Percentiles rank a stretch among this genome's conserved stretches.
These are phyloP conservation scores for Leptopilina drosophilae DNA, from an alignment of 2,888 invertebrate genomes.

Conservation along the genomic window DNA sequence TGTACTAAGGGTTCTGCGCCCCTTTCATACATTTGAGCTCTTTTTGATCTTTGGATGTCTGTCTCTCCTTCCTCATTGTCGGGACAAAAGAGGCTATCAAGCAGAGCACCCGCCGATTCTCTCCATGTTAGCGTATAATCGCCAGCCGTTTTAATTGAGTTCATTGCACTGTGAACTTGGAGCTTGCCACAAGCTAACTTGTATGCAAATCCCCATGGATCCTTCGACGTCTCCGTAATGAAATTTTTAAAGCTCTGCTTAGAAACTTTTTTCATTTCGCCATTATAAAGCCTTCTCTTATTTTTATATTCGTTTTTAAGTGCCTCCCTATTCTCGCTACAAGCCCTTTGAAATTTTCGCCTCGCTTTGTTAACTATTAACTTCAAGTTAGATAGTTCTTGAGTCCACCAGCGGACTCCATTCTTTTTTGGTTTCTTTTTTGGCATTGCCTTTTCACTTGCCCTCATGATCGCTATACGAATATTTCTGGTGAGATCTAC, in stretches of 20 bases:
- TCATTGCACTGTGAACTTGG: not conserved
- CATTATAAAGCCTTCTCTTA: not conserved
- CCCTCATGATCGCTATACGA: conserved; percentile 43
- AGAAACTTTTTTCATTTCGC: not conserved
- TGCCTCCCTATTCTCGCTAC: too few relatives aligned
- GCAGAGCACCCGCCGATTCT: not conserved
- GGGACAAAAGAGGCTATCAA: too few relatives aligned
- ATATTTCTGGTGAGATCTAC: conserved; percentile 43
- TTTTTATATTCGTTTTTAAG: too few relatives aligned
- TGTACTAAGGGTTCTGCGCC: not conserved
- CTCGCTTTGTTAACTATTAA: conserved; percentile 13
- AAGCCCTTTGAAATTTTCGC: conserved; percentile 42
- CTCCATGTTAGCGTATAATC: not conserved
- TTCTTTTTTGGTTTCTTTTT: conserved; percentile 16
- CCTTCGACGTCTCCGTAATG: not conserved
- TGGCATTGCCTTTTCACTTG: conserved; percentile 42
- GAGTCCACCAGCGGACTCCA: conserved; percentile 57
- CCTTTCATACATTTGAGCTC: not conserved
- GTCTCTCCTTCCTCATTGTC: too few relatives aligned
- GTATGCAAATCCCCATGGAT: not conserved
- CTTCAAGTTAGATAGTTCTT: conserved; percentile 42
- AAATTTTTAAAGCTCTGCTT: not conserved
- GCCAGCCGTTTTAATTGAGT: not conserved
- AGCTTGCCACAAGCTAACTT: not conserved
- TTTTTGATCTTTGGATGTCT: too few relatives aligned